Percentiles rank a stretch among this genome's conserved stretches.
Evolutionary conservation across 2,113 vertebrate genomes (phyloP).

Genomic region (Chroicocephalus ridibundus): DNA sequence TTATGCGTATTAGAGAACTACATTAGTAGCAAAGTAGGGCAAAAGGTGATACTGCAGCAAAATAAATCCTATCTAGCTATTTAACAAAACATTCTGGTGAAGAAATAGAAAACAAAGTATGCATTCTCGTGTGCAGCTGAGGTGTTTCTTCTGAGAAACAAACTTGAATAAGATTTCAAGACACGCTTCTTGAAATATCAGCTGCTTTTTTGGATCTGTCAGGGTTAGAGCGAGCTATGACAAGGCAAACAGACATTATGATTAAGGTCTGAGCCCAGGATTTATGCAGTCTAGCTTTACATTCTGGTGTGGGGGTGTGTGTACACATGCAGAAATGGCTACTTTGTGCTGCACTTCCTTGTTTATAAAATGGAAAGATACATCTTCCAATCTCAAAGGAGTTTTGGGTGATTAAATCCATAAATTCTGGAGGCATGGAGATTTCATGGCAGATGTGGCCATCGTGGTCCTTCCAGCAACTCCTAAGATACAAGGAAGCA

Average conservation of each 20-base stretch:
- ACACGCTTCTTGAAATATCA: background rate
- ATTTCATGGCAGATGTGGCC: background rate
- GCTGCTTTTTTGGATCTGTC: background rate
- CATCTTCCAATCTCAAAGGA: background rate
- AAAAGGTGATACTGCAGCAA: background rate
- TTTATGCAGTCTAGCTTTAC: background rate
- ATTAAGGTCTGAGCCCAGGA: background rate
- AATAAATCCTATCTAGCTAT: background rate
- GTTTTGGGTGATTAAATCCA: background rate
- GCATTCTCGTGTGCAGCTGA: background rate
- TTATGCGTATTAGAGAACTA: background rate
- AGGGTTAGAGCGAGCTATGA: background rate
- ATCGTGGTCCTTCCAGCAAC: background rate
- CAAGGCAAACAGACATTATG: background rate
- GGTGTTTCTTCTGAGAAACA: background rate
- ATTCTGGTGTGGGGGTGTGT: background rate
- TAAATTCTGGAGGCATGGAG: background rate
- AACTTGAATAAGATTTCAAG: background rate
- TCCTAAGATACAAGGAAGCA: background rate
- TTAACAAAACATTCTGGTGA: background rate
- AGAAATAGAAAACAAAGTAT: background rate
- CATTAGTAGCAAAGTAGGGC: background rate
- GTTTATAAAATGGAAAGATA: background rate
- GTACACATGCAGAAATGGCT: background rate
- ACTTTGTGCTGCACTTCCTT: background rate